These are phyloP conservation scores for Deilephila elpenor DNA, from an alignment of 2,888 invertebrate species.

Conservation along the genomic window DNA sequence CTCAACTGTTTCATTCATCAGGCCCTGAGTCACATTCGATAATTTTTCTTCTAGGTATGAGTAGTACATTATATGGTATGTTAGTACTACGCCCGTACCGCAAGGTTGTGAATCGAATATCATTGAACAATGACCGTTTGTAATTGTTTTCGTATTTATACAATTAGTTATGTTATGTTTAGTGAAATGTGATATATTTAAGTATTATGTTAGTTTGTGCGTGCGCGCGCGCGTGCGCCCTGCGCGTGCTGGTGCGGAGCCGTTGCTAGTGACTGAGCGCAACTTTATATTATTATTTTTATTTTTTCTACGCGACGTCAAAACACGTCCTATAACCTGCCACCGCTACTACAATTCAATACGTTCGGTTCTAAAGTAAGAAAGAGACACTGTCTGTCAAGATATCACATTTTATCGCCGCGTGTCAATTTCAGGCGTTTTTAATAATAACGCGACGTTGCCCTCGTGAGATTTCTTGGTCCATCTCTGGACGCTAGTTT, in stretches of 20 bases:
- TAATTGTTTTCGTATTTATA: constrained; percentile 32
- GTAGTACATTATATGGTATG: background rate
- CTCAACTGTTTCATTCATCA: no score
- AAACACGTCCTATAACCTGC: background rate
- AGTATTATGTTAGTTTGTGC: constrained; percentile 43
- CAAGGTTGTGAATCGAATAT: constrained; percentile 53
- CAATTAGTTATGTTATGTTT: constrained; percentile 39
- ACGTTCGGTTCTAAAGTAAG: background rate
- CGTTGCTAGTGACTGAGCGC: background rate
- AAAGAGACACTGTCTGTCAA: background rate
- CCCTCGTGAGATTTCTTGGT: background rate
- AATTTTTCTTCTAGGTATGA: background rate
- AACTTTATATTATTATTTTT: background rate
- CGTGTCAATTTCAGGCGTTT: background rate
- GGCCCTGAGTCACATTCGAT: background rate
- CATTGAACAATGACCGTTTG: constrained; percentile 34
- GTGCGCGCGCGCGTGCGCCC: constrained; percentile 32
- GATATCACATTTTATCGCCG: background rate
- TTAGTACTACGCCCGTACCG: constrained; percentile 34
- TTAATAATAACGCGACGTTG: background rate
- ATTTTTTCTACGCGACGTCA: background rate
- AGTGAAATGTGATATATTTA: constrained; percentile 63
- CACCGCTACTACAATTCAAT: background rate
- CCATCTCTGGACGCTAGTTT: background rate
- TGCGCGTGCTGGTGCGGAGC: background rate